Conservation (phyloP, 2,113 vertebrate genomes). For the Beaufortia kweichowensis region DNA sequence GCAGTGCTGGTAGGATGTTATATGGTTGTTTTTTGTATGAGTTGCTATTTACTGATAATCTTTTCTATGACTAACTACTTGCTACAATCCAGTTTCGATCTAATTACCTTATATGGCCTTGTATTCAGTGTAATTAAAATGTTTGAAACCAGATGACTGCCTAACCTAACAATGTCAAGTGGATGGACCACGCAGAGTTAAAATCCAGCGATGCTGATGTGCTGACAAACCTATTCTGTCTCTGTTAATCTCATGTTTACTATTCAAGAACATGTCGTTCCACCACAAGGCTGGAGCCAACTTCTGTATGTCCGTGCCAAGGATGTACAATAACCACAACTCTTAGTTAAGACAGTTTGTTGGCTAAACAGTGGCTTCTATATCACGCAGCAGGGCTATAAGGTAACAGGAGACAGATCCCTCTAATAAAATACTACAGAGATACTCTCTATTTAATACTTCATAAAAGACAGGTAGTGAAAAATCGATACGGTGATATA, state of each 20-base stretch:
- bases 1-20: neutral
- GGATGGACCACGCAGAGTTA: too few species aligned
- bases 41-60: neutral
- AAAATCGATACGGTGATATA: neutral
- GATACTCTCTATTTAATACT: neutral
- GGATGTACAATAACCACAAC: constrained; percentile 34
- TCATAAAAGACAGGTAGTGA: neutral
- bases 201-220: constrained; percentile 40
- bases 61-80: neutral
- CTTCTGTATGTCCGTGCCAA: neutral
- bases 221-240: constrained; percentile 46
- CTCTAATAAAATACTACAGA: neutral
- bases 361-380: constrained; percentile 15
- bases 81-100: neutral
- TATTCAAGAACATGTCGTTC: constrained; percentile 59
- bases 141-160: constrained; percentile 1
- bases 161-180: too few species aligned
- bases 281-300: constrained; percentile 55
- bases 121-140: neutral
- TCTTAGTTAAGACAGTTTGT: constrained; percentile 29
- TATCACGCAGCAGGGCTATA: too few species aligned
- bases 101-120: constrained; percentile 1
- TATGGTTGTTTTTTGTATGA: neutral
- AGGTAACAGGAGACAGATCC: neutral
- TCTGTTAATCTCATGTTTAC: constrained; percentile 65